phyloP scores from a whole-genome alignment of 1,140 invertebrate genomes.

The Heliconius congener region DNA sequence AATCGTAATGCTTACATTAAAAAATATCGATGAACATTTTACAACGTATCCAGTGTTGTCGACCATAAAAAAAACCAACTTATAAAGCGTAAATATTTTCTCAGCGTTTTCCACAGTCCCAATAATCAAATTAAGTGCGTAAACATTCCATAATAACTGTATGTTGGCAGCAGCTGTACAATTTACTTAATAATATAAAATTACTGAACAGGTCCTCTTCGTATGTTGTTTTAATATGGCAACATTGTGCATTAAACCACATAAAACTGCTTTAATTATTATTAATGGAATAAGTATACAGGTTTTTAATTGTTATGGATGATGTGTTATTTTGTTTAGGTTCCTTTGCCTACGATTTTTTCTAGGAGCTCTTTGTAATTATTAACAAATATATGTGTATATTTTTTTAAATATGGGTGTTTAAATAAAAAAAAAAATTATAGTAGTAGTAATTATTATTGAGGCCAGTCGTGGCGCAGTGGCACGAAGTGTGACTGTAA shows the following conservation, averaged over 20 bases:
- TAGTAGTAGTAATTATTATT: too few relatives aligned
- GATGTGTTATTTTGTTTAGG: neutral
- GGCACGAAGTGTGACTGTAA: too few relatives aligned
- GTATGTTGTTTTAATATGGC: conserved; percentile 16
- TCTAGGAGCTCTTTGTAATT: neutral
- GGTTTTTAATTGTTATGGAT: conserved; percentile 16
- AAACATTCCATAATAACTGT: conserved; percentile 67
- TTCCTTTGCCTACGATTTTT: neutral
- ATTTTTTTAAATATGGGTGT: too few relatives aligned
- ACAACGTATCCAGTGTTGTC: neutral
- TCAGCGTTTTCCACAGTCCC: conserved; percentile 39
- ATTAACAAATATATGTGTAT: neutral
- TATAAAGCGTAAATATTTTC: conserved; percentile 14
- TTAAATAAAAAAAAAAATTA: too few relatives aligned
- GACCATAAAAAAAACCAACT: neutral
- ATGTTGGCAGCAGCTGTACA: conserved; percentile 52
- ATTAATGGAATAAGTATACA: conserved; percentile 9
- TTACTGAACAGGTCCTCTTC: conserved; percentile 44
- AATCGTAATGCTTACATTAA: too few relatives aligned
- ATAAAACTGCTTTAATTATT: conserved; percentile 24
- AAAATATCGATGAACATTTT: neutral
- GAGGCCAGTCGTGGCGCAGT: too few relatives aligned
- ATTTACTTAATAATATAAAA: conserved; percentile 70
- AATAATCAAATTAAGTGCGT: conserved; percentile 67
- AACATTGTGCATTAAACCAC: conserved; percentile 29